A percentile compares a stretch with the other conserved stretches of the same genome.
phyloP scores from a whole-genome alignment of 1,140 invertebrate genomes.

The Drosophila quadrilineata region DNA sequence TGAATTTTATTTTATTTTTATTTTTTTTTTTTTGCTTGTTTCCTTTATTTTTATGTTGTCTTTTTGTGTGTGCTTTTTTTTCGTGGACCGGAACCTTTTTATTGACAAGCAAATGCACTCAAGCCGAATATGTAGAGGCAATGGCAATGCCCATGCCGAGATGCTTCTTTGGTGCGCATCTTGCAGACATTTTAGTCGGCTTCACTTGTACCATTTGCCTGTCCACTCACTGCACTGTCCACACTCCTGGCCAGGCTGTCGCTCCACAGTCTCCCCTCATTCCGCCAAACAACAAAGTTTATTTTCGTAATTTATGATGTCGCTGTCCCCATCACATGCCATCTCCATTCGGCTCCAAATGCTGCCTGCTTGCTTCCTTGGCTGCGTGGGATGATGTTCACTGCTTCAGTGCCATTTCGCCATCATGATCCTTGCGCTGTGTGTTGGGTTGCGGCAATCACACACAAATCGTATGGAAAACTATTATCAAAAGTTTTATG shows the following conservation, averaged over 20 bases:
- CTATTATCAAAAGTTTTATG: slow-evolving; percentile 79
- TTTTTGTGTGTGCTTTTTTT: neutral
- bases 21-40: slow-evolving; percentile 6
- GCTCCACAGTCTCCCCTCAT: slow-evolving; percentile 36
- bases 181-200: slow-evolving; percentile 48
- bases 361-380: too few species aligned
- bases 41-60: neutral
- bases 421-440: neutral
- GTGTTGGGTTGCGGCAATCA: slow-evolving; percentile 37
- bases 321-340: slow-evolving; percentile 56
- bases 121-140: slow-evolving; percentile 62
- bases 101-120: slow-evolving; percentile 80
- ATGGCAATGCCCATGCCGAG: neutral
- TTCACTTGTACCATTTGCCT: slow-evolving; percentile 47
- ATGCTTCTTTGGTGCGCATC: slow-evolving; percentile 18
- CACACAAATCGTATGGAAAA: slow-evolving; percentile 63
- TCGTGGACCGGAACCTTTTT: slow-evolving; percentile 71
- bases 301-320: slow-evolving; percentile 78
- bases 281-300: slow-evolving; percentile 67
- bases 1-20: slow-evolving; percentile 9
- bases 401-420: neutral
- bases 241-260: neutral
- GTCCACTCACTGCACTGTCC: neutral
- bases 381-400: slow-evolving; percentile 35
- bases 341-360: too few species aligned